Base-by-base conservation (phyloP, 2,888 invertebrate genomes). In the Oscheius sp. region DNA sequence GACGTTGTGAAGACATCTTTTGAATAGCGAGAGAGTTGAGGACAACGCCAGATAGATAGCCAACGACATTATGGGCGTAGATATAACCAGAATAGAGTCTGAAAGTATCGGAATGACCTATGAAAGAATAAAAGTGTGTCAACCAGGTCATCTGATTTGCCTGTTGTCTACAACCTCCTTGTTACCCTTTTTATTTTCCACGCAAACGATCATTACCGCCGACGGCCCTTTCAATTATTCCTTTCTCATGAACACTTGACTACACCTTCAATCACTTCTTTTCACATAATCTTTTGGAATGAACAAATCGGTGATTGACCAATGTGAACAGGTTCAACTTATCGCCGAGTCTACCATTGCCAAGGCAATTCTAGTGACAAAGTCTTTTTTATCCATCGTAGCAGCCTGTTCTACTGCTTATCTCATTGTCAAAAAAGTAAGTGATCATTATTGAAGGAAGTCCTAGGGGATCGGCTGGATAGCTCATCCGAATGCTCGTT, bases 51-150 rank as follows among this genome's bases (percentile, higher is more conserved):
- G 41, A 41, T 6, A 59, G 20, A 6, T 59, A 59, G 5, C 59
- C 59, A 20, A 59, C 14, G 8, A 59, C 59, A 44, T 59, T 59
- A 36, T 59, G 59, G 14, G 41, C 41, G 28, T 59, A 59, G 41
- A 59, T 26, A 12, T 12, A 59, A 5, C 59, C 59, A 2, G 59
- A 59, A 22, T 33, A 59, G 38, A 54, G n/a, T 38, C 59, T 59
- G 26, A 41, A 59, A 2, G 8, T 72, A 67, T 28, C 75, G n/a
- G n/a, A n/a, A n/a, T n/a, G n/a, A n/a, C n/a, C n/a, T n/a, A n/a
- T n/a, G n/a, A n/a, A n/a, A n/a, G n/a, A n/a, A n/a, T n/a, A n/a
- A n/a, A n/a, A n/a, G n/a, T n/a, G n/a, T n/a, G n/a, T n/a, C n/a
- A n/a, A n/a, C n/a, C n/a, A n/a, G n/a, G n/a, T n/a, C n/a, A n/a